Percentiles rank a stretch among this genome's conserved stretches.
phyloP scores from a whole-genome alignment of 2,888 invertebrate species.

The Apeira syringaria region DNA sequence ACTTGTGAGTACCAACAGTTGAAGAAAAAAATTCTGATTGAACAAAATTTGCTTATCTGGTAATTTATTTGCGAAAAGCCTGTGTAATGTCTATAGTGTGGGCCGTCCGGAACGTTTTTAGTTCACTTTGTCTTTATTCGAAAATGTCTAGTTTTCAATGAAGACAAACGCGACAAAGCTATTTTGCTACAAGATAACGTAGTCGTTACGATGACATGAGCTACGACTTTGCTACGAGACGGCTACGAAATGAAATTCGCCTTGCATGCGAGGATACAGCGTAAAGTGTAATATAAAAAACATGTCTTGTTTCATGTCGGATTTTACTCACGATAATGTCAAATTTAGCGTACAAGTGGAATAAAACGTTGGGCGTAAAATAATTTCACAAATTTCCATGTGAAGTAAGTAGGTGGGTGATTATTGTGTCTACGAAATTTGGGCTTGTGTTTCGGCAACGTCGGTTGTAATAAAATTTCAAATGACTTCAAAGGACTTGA shows the following conservation, averaged over 20 bases:
- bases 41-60: no score
- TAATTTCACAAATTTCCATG: slow-evolving; percentile 10
- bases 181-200: slow-evolving; percentile 22
- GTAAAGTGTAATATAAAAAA: slow-evolving; percentile 7
- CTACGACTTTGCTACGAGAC: slow-evolving; percentile 30
- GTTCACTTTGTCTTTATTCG: neutral
- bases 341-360: slow-evolving; percentile 14
- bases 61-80: no score
- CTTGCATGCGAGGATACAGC: slow-evolving; percentile 21
- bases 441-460: slow-evolving; percentile 16
- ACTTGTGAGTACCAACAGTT: no score
- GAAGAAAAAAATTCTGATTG: no score
- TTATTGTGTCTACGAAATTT: slow-evolving; percentile 28
- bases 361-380: slow-evolving; percentile 7
- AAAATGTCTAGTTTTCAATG: slow-evolving; percentile 23
- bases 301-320: slow-evolving; percentile 18
- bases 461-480: slow-evolving; percentile 29
- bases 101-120: no score
- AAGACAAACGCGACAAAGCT: slow-evolving; percentile 19
- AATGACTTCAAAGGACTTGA: slow-evolving; percentile 23
- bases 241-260: slow-evolving; percentile 30
- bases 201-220: slow-evolving; percentile 26
- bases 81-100: no score
- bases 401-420: slow-evolving; percentile 14
- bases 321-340: slow-evolving; percentile 15